These are phyloP conservation scores for Nephila pilipes DNA, from an alignment of 1,140 invertebrate species.

Conservation along the genomic window DNA sequence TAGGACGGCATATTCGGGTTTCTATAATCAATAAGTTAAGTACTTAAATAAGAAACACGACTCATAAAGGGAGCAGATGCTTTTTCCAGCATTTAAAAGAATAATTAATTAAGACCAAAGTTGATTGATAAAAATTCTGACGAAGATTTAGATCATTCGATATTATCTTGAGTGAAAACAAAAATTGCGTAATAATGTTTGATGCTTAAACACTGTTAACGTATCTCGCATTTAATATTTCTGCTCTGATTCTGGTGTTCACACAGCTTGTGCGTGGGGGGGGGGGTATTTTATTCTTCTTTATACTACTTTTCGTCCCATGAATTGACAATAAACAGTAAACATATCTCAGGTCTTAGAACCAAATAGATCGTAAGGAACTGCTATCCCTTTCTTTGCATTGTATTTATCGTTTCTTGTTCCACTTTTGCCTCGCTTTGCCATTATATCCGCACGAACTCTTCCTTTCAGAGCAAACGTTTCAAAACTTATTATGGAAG, in stretches of 20 bases:
- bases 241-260: conserved; percentile 28
- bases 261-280: background rate
- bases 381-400: background rate
- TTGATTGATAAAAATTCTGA: no score
- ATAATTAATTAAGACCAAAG: no score
- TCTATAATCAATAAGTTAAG: no score
- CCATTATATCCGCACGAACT: background rate
- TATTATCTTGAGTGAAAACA: no score
- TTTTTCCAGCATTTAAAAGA: no score
- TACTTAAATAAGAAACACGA: no score
- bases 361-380: background rate
- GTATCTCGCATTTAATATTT: background rate
- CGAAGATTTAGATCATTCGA: no score
- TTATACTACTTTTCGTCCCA: background rate
- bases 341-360: background rate
- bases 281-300: background rate
- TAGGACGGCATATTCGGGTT: no score
- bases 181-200: background rate
- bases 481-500: background rate
- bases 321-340: background rate
- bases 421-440: background rate
- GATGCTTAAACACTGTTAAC: background rate
- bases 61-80: no score
- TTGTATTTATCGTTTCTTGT: background rate
- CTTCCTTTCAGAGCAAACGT: background rate